Evolutionary conservation across 2,888 invertebrate genomes (phyloP).

Genomic region (Drosophila birchii): DNA sequence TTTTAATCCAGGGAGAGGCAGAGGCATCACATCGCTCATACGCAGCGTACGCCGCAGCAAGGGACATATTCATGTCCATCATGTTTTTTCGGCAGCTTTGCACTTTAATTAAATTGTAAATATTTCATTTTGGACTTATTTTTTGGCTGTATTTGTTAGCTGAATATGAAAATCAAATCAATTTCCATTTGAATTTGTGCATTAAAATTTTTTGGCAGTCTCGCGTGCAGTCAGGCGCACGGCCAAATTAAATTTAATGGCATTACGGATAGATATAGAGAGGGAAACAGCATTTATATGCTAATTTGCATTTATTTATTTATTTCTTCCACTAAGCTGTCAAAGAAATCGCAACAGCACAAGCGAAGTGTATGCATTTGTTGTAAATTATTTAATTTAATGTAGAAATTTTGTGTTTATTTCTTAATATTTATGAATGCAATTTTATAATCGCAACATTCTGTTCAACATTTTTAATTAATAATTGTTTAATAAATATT

Average conservation of each 20-base stretch:
- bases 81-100: constrained; percentile 64
- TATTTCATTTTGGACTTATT: constrained; percentile 50
- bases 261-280: constrained; percentile 2
- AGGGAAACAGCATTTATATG: constrained; percentile 12
- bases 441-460: background rate
- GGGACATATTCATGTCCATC: constrained; percentile 30
- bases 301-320: constrained; percentile 14
- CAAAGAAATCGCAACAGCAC: background rate
- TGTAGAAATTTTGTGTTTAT: background rate
- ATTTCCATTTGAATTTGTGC: constrained; percentile 40
- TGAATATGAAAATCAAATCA: constrained; percentile 32
- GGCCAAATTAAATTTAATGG: constrained; percentile 28
- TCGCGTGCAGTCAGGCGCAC: constrained; percentile 14
- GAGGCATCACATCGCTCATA: constrained; percentile 24
- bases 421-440: background rate
- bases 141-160: constrained; percentile 1
- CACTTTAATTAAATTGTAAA: constrained; percentile 77
- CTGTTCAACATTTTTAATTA: too few species aligned
- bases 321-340: constrained; percentile 1
- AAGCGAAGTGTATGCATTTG: background rate
- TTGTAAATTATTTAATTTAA: background rate
- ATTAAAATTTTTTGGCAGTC: constrained; percentile 25
- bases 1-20: background rate
- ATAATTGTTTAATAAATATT: too few species aligned
- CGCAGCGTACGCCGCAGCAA: constrained; percentile 17